phyloP scores from a whole-genome alignment of 2,797 vertebrate species.

The Takifugu ocellatus region DNA sequence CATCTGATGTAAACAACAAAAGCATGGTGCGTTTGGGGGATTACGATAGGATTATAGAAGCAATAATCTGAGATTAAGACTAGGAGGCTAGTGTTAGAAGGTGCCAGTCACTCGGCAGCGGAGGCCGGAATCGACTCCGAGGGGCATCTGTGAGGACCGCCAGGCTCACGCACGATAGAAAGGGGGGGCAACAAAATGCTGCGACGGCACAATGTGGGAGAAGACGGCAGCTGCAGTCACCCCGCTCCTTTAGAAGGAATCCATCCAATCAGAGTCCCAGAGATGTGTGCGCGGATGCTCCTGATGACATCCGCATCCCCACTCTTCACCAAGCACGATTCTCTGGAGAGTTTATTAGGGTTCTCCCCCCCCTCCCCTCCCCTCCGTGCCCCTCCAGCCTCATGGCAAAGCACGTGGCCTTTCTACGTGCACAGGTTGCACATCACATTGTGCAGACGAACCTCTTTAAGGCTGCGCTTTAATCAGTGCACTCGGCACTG shows the following conservation, averaged over 20 bases:
- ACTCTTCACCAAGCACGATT: slow-evolving; percentile 60
- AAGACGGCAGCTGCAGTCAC: slow-evolving; percentile 18
- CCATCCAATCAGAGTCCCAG: slow-evolving; percentile 41
- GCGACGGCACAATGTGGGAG: not conserved
- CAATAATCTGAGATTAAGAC: slow-evolving; percentile 72
- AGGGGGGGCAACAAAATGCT: slow-evolving; percentile 13
- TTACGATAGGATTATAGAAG: slow-evolving; percentile 68
- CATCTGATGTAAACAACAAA: slow-evolving; percentile 68
- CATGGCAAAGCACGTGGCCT: slow-evolving; percentile 48
- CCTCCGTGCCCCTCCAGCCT: slow-evolving; percentile 35
- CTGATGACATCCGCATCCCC: slow-evolving; percentile 47
- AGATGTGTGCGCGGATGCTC: slow-evolving; percentile 45
- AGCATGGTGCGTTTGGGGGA: slow-evolving; percentile 73
- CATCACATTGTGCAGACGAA: slow-evolving; percentile 58
- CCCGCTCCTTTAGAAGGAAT: slow-evolving; percentile 32
- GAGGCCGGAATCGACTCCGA: slow-evolving; percentile 22
- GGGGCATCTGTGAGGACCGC: slow-evolving; percentile 28
- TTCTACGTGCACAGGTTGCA: slow-evolving; percentile 61
- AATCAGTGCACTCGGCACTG: slow-evolving; percentile 32
- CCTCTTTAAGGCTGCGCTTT: slow-evolving; percentile 54
- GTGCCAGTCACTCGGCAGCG: slow-evolving; percentile 31
- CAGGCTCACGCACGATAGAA: not conserved
- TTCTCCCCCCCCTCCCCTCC: slow-evolving; percentile 52
- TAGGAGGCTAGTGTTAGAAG: slow-evolving; percentile 44
- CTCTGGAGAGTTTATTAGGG: slow-evolving; percentile 52